Conservation (phyloP, 2,888 invertebrate genomes). For the Helobdella robusta region DNA sequence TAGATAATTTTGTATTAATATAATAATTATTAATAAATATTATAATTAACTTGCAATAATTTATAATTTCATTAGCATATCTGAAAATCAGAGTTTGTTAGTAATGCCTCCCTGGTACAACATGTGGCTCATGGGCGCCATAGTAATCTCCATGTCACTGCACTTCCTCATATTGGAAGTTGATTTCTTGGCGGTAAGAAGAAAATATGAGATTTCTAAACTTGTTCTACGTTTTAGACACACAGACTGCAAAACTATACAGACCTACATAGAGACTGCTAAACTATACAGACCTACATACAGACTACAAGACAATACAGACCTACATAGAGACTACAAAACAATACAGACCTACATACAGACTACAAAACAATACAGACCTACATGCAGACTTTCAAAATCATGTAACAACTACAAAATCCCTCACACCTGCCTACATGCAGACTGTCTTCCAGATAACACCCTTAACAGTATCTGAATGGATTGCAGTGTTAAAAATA, state of each 20-base stretch:
- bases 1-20: background rate
- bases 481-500: constrained; percentile 98
- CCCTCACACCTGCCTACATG: too few relatives aligned
- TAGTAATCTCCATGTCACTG: constrained; percentile 96
- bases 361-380: too few relatives aligned
- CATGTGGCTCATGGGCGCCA: constrained; percentile 94
- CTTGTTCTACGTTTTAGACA: too few relatives aligned
- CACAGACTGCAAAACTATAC: too few relatives aligned
- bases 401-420: too few relatives aligned
- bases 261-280: too few relatives aligned
- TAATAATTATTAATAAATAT: background rate
- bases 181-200: constrained; percentile 83
- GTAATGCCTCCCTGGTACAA: constrained; percentile 99
- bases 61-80: constrained; percentile 60
- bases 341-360: too few relatives aligned
- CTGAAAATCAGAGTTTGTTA: constrained; percentile 96
- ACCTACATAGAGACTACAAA: too few relatives aligned
- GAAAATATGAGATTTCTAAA: too few relatives aligned
- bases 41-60: background rate
- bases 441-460: constrained; percentile 99
- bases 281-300: too few relatives aligned
- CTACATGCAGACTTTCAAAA: too few relatives aligned
- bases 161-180: constrained; percentile 99
- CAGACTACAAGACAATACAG: too few relatives aligned
- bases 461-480: constrained; percentile 82